Base-by-base conservation (phyloP, 2,113 vertebrate species). In the Ardeotis arabs region DNA sequence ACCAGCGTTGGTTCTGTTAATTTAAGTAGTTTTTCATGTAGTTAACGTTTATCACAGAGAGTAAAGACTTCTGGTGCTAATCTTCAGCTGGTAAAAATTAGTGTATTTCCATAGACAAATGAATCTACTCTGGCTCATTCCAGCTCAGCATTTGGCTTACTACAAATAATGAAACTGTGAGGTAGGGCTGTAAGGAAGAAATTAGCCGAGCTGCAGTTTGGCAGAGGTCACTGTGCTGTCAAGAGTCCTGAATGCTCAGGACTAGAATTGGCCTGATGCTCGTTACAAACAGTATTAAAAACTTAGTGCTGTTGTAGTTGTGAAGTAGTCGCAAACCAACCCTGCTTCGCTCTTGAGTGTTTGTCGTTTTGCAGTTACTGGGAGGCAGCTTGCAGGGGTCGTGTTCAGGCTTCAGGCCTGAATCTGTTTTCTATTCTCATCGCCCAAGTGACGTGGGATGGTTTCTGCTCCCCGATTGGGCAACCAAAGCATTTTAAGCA, bases 31-130 rank as follows among this genome's bases (percentile, higher is more conserved):
- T 87, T 94, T 94, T 95, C 85, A 74, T 80, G 87, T 91, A 87
- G 86, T 87, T 94, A 76, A 55, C 6, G 12, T 84, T 93, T 90
- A 93, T 95, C 69, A 45, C 52, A 58, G 68, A 70, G 47, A 89
- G 86, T 83, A 87, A 41, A 79, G 76, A 12, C 7, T 55, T 70
- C 31, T 79, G 66, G 50, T 78, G 63, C 39, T 83, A 16, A 75
- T 91, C 56, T 93, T 95, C 94, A 95, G 69, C 86, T 95, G 92
- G 92, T 95, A 87, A 82, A 89, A 96, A 92, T 92, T 84, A 91
- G 90, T 68, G 44, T 62, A 62, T 90, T 90, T 91, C 80, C 73
- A 92, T 56, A 84, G 75, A 84, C 3, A 8, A 95, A 91, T 49
- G 29, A 79, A 75, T 90, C 73, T 86, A 73, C 69, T 84, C 88